Evolutionary conservation across 2,888 invertebrate species (phyloP), one percentile per base, ranked within the genome.

Genomic region (Cheilosia vernalis): DNA sequence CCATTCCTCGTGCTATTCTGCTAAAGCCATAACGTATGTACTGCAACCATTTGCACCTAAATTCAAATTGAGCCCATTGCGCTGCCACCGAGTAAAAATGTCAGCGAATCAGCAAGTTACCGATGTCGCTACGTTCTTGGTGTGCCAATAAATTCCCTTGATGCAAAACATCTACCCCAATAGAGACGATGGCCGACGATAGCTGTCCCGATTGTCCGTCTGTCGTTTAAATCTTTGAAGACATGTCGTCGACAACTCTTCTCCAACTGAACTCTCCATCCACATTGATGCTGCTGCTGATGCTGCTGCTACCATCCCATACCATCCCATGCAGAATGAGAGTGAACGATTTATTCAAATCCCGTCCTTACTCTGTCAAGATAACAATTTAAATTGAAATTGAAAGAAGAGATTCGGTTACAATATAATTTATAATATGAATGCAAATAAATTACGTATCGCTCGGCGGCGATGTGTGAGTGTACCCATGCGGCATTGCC

Each of bases 391-490:
- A 90, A 92, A 92, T 91, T 90, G 90, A 91, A 90, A 90, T 90
- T 90, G 91, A 91, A 92, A 91, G 91, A 91, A 91, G 90, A 90
- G 91, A 91, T 91, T 91, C 90, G 90, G 90, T 91, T 91, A 91
- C 91, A 91, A 91, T 90, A 91, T 91, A 91, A 91, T 91, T 91
- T 91, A 91, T 91, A 90, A 81, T 85, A 81, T 72, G 81, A 85
- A 85, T 81, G 85, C 85, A 85, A 85, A 85, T 85, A 85, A 85
- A 85, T 85, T 85, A 85, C 81, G 81, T 85, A 80, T 85, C 80
- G 79, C 30, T 69, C 51, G 15, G 19, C 10, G 17, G 19, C 10
- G 24, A 37, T 63, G 53, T 51, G 60, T 66, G 49, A 27, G 66
- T 80, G 64, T 49, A 63, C 27, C 58, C 74, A 63, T 69, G 72